phyloP scores from a whole-genome alignment of 1,140 invertebrate genomes.

The Artemia franciscana region DNA sequence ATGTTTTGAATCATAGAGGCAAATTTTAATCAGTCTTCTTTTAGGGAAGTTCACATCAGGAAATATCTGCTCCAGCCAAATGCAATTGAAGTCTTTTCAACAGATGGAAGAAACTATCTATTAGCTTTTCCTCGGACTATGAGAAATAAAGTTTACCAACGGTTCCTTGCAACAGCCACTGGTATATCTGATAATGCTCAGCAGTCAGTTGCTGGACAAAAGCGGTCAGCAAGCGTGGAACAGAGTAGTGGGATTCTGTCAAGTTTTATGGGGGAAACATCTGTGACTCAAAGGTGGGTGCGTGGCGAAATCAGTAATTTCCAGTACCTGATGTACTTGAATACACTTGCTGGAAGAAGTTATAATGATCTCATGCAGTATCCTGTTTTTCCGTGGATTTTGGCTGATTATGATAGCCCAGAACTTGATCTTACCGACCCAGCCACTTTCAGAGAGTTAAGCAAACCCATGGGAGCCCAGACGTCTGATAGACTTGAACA shows the following conservation, averaged over 20 bases:
- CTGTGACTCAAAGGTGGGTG: slow-evolving; percentile 94
- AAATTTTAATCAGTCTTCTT: slow-evolving; percentile 10
- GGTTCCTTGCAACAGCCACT: slow-evolving; percentile 41
- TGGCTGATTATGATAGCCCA: slow-evolving; percentile 83
- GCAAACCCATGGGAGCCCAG: slow-evolving; percentile 95
- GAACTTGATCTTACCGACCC: slow-evolving; percentile 71
- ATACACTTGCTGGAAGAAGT: slow-evolving; percentile 79
- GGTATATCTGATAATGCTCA: slow-evolving; percentile 77
- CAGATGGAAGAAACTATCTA: slow-evolving; percentile 89
- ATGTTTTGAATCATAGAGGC: too few species aligned
- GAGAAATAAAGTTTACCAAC: slow-evolving; percentile 70
- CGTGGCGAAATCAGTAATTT: slow-evolving; percentile 98
- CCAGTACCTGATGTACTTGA: slow-evolving; percentile 96
- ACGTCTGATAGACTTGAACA: slow-evolving; percentile 75
- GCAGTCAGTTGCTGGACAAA: slow-evolving; percentile 88
- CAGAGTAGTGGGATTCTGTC: slow-evolving; percentile 69
- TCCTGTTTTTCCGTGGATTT: slow-evolving; percentile 90
- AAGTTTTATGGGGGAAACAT: slow-evolving; percentile 87
- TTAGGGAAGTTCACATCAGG: slow-evolving; percentile 58
- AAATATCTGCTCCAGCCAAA: slow-evolving; percentile 78
- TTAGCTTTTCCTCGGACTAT: slow-evolving; percentile 84
- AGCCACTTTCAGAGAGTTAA: slow-evolving; percentile 79
- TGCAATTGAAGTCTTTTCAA: slow-evolving; percentile 91
- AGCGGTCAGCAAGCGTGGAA: slow-evolving; percentile 82
- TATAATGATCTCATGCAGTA: slow-evolving; percentile 97